phyloP scores from a whole-genome alignment of 2,113 vertebrate genomes.

The Crotalus horridus region DNA sequence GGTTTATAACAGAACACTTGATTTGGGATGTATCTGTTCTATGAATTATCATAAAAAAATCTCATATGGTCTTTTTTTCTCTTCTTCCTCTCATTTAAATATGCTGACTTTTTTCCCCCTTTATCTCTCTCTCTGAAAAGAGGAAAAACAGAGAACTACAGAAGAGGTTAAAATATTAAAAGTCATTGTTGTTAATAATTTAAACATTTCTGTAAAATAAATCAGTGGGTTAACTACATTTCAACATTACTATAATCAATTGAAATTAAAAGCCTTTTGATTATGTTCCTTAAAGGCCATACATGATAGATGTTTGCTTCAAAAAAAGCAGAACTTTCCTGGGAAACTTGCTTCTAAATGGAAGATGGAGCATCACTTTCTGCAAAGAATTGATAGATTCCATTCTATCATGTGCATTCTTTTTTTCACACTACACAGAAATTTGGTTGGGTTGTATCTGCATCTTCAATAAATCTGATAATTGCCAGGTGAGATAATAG shows the following conservation, averaged over 20 bases:
- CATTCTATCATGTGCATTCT: not conserved
- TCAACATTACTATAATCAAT: not conserved
- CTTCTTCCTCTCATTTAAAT: not conserved
- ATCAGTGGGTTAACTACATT: not conserved
- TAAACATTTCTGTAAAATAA: not conserved
- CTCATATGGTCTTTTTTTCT: not conserved
- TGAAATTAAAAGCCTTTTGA: not conserved
- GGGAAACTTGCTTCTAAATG: not conserved
- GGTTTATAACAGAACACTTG: conserved; percentile 39
- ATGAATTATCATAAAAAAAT: not conserved
- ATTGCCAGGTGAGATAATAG: not conserved
- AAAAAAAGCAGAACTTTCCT: not conserved
- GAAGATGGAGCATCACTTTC: not conserved
- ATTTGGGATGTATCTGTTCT: conserved; percentile 1
- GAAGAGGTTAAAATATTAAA: not conserved
- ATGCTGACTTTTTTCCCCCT: not conserved
- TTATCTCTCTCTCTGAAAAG: not conserved
- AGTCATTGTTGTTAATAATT: not conserved
- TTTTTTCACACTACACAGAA: not conserved
- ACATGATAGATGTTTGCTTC: not conserved
- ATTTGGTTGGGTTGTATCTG: not conserved
- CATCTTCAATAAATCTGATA: not conserved
- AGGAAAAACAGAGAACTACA: not conserved
- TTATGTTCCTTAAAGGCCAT: not conserved
- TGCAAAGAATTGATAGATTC: not conserved